Conservation (phyloP, 1,140 invertebrate genomes). For the Brachionus plicatilis region DNA sequence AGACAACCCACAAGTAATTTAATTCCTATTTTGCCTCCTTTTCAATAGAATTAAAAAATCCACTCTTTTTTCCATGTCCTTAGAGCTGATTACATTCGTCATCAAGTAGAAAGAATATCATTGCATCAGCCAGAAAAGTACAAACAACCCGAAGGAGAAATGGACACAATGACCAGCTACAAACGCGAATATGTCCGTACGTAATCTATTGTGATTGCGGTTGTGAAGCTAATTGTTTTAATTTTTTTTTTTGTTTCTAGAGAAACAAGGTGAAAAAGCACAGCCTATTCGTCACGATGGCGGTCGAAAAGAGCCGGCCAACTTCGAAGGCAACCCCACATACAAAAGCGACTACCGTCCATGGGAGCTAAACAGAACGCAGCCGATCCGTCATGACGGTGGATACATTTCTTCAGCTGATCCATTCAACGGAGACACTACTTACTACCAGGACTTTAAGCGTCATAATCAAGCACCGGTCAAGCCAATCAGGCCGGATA, state of each 20-base stretch:
- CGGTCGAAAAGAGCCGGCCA: constrained; percentile 45
- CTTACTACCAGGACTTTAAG: constrained; percentile 50
- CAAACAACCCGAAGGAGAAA: constrained; percentile 48
- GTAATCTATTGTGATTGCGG: background rate
- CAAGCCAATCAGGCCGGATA: constrained; percentile 47
- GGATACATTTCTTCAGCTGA: constrained; percentile 46
- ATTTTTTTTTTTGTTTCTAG: constrained; percentile 43
- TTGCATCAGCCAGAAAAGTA: constrained; percentile 48
- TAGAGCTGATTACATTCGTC: constrained; percentile 52
- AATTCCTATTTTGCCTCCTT: too few species aligned
- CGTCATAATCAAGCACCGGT: constrained; percentile 46
- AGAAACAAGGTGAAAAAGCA: constrained; percentile 47
- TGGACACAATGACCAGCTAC: constrained; percentile 53
- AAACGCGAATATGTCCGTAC: constrained; percentile 54
- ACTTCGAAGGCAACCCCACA: constrained; percentile 56
- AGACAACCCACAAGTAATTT: constrained; percentile 44
- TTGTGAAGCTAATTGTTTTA: background rate
- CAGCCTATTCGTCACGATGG: constrained; percentile 48
- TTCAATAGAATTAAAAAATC: background rate
- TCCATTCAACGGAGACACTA: constrained; percentile 51
- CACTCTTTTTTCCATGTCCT: constrained; percentile 23
- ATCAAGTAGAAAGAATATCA: constrained; percentile 47
- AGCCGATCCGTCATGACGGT: constrained; percentile 39
- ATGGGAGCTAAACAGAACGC: constrained; percentile 47
- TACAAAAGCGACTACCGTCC: constrained; percentile 54